phyloP scores from a whole-genome alignment of 1,140 invertebrate species.

The Tetramorium parvispinum region DNA sequence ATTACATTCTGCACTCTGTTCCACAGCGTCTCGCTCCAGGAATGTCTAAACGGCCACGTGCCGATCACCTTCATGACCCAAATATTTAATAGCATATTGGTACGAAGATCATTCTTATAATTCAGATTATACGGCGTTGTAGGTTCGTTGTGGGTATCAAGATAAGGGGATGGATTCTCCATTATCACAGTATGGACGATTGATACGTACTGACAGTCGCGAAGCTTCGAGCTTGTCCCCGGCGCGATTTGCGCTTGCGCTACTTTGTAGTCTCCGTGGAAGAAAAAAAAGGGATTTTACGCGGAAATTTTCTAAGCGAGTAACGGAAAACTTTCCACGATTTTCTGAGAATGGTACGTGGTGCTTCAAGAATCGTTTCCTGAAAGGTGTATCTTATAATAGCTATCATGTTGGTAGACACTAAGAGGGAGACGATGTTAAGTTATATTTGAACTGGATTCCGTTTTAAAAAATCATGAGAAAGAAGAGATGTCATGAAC shows the following conservation, averaged over 20 bases:
- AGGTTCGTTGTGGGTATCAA: neutral
- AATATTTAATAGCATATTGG: slow-evolving; percentile 22
- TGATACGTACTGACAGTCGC: slow-evolving; percentile 3
- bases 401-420: neutral
- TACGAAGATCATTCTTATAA: neutral
- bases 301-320: neutral
- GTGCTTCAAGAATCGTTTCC: neutral
- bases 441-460: neutral
- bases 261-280: neutral
- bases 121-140: neutral
- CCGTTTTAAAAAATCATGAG: neutral
- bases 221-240: neutral
- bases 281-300: neutral
- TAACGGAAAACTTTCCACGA: neutral
- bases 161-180: neutral
- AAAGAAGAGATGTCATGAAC: neutral
- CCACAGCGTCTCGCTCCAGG: neutral
- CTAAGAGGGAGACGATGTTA: neutral
- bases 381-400: slow-evolving; percentile 36
- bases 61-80: slow-evolving; percentile 40
- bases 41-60: slow-evolving; percentile 32
- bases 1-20: neutral
- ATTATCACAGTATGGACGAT: neutral
- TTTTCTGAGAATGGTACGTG: neutral
- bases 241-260: slow-evolving; percentile 28